Evolutionary conservation across 2,888 invertebrate genomes (phyloP).

Genomic region (Mimas tiliae): DNA sequence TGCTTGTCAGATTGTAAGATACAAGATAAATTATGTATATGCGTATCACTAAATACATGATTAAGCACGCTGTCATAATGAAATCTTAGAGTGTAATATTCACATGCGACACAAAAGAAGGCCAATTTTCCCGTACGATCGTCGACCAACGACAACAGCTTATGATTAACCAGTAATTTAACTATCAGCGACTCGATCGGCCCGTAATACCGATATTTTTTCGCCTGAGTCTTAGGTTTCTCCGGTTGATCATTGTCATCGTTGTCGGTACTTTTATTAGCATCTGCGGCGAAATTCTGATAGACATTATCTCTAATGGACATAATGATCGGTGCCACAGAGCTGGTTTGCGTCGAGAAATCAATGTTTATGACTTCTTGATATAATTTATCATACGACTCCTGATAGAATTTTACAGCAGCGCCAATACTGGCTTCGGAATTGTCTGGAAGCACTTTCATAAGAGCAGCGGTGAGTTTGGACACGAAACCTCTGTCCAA

Average conservation of each 20-base stretch:
- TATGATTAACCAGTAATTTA: constrained; percentile 69
- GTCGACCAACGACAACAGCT: constrained; percentile 69
- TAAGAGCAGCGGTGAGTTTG: constrained; percentile 64
- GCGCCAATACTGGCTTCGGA: constrained; percentile 73
- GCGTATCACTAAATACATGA: constrained; percentile 76
- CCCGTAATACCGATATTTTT: constrained; percentile 77
- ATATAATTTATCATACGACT: constrained; percentile 63
- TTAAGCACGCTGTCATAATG: constrained; percentile 77
- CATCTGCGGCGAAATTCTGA: constrained; percentile 73
- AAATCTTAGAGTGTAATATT: constrained; percentile 77
- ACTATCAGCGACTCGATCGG: constrained; percentile 72
- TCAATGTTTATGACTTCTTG: constrained; percentile 63
- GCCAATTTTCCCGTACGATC: constrained; percentile 78
- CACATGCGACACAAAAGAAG: constrained; percentile 78
- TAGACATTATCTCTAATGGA: constrained; percentile 80
- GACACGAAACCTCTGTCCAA: constrained; percentile 63
- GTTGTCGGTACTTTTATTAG: constrained; percentile 73
- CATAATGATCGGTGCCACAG: constrained; percentile 80
- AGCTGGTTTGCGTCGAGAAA: constrained; percentile 67
- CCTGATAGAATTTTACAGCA: constrained; percentile 70
- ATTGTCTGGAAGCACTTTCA: constrained; percentile 71
- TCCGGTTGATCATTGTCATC: constrained; percentile 72
- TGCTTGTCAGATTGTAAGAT: constrained; percentile 71
- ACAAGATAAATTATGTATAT: constrained; percentile 72
- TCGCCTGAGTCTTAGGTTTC: constrained; percentile 69